These are phyloP conservation scores for Trachemys scripta DNA, from an alignment of 2,113 vertebrate genomes.

Conservation along the genomic window DNA sequence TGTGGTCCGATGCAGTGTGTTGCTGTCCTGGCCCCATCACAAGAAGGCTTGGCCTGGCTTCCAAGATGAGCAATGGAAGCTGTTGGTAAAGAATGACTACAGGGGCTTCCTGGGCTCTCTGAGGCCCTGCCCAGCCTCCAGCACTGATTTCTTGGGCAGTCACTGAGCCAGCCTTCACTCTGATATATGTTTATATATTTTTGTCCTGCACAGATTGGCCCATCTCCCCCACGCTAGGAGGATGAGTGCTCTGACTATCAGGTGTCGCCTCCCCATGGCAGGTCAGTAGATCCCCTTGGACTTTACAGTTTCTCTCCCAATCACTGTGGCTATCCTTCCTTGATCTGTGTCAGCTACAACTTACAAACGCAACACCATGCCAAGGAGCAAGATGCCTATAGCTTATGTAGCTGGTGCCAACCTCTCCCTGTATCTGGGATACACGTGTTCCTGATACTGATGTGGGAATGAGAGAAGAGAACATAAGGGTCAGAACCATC, in stretches of 20 bases:
- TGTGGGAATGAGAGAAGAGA: neutral
- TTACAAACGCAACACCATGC: neutral
- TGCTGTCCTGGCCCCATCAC: neutral
- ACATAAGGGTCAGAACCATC: neutral
- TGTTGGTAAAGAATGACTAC: neutral
- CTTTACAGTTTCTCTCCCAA: neutral
- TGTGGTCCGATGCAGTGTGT: too few species aligned
- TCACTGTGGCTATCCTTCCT: neutral
- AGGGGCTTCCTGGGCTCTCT: neutral
- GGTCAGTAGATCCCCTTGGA: neutral
- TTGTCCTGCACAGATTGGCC: neutral
- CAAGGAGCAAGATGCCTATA: neutral
- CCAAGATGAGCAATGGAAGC: neutral
- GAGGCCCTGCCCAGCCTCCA: accelerated
- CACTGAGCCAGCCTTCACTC: neutral
- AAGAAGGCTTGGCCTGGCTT: neutral
- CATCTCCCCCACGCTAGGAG: too few species aligned
- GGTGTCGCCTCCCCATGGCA: neutral
- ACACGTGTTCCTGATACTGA: neutral
- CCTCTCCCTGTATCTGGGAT: neutral
- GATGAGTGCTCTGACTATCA: too few species aligned
- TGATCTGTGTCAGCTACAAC: neutral
- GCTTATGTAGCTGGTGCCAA: accelerated
- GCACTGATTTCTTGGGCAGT: neutral
- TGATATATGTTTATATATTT: neutral